These are phyloP conservation scores for Lasaia peninsularis DNA, from an alignment of 1,140 invertebrate genomes.

Conservation along the genomic window DNA sequence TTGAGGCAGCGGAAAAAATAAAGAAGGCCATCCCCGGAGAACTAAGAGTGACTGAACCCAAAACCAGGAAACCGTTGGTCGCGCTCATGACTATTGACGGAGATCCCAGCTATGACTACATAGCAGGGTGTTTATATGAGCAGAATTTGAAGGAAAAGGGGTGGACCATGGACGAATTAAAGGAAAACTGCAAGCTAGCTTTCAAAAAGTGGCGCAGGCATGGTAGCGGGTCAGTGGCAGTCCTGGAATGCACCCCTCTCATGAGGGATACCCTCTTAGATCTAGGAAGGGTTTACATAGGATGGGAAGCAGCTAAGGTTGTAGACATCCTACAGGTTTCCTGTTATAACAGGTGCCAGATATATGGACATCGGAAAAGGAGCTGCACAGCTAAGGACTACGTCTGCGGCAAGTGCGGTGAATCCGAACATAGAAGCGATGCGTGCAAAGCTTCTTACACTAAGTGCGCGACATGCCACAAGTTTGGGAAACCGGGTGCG, in stretches of 20 bases:
- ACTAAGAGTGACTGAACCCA: background rate
- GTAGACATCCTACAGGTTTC: constrained; percentile 20
- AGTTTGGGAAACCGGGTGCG: constrained; percentile 5
- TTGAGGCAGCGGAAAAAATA: background rate
- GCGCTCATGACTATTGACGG: background rate
- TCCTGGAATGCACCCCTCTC: constrained; percentile 16
- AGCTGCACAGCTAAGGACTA: constrained; percentile 14
- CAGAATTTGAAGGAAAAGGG: background rate
- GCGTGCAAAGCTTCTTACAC: background rate
- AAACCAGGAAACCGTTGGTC: background rate
- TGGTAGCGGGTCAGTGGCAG: constrained; percentile 1
- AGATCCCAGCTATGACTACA: background rate
- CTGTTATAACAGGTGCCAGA: constrained; percentile 29
- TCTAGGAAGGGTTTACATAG: constrained; percentile 5
- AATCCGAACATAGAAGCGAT: background rate
- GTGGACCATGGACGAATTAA: background rate
- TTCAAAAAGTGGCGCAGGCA: constrained; percentile 14
- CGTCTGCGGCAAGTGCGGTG: constrained; percentile 26
- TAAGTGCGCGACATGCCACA: constrained; percentile 19
- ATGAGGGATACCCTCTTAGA: constrained; percentile 9
- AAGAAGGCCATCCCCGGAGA: background rate
- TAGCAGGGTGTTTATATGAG: background rate
- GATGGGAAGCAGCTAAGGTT: constrained; percentile 18
- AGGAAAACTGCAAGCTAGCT: background rate
- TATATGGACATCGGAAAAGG: constrained; percentile 25